A percentile compares a stretch with the other conserved stretches of the same genome.
These are phyloP conservation scores for Solea solea DNA, from an alignment of 2,113 vertebrate genomes.

Conservation along the genomic window DNA sequence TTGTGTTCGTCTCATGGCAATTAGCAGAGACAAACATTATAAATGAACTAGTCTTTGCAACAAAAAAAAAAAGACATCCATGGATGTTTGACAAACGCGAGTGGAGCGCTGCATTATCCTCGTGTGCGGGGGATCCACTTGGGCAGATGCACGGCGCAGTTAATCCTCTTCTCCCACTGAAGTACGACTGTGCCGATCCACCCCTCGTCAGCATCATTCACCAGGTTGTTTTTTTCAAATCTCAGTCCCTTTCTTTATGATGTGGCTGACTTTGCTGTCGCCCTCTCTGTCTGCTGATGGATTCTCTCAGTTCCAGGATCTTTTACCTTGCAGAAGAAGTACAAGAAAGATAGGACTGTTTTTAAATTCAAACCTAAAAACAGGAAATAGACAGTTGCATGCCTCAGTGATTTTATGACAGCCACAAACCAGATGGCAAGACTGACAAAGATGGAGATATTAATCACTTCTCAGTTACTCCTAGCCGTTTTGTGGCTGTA, in stretches of 20 bases:
- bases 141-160: constrained; percentile 12
- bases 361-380: background rate
- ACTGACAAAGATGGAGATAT: no score
- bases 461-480: no score
- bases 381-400: background rate
- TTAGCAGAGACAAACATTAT: background rate
- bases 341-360: background rate
- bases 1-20: background rate
- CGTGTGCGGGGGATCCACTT: constrained; percentile 9
- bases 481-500: no score
- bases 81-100: constrained; percentile 3
- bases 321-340: constrained; percentile 74
- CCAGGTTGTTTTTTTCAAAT: constrained; percentile 9
- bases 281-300: background rate
- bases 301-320: constrained; percentile 74
- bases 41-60: constrained; percentile 25
- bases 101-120: constrained; percentile 4
- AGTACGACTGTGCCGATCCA: constrained; percentile 16
- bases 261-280: constrained; percentile 5
- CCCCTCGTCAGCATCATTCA: constrained; percentile 9
- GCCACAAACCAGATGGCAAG: no score
- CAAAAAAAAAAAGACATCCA: background rate
- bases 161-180: constrained; percentile 14
- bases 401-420: no score
- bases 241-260: background rate